These are phyloP conservation scores for Drosophila repletoides DNA, from an alignment of 1,140 invertebrate genomes.

Conservation along the genomic window DNA sequence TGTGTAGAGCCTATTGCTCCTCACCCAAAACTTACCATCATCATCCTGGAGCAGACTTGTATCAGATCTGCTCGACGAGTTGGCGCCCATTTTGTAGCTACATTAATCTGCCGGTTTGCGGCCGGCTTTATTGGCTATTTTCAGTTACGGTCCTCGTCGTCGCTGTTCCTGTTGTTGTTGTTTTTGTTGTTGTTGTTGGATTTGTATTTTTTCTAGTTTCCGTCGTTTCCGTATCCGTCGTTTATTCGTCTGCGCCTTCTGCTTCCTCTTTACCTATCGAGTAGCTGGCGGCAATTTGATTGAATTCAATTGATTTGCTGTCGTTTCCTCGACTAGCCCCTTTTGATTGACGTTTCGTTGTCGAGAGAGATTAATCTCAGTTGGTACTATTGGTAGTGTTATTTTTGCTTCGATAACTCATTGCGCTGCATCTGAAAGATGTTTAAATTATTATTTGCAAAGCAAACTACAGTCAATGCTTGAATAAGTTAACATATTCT, in stretches of 20 bases:
- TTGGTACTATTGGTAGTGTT: background rate
- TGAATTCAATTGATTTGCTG: slow-evolving; percentile 49
- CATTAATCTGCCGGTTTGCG: slow-evolving; percentile 49
- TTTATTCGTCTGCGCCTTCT: background rate
- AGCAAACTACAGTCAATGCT: background rate
- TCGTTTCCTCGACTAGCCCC: slow-evolving; percentile 2
- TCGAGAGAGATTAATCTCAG: background rate
- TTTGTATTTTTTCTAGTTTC: background rate
- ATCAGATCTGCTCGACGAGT: slow-evolving; percentile 79
- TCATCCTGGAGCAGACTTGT: slow-evolving; percentile 77
- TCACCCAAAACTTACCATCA: slow-evolving; percentile 62
- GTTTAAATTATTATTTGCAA: background rate
- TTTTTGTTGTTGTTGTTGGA: slow-evolving; percentile 1
- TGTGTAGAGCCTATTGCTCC: background rate
- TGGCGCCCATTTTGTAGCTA: slow-evolving; percentile 76
- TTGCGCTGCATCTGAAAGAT: slow-evolving; percentile 21
- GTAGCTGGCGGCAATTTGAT: slow-evolving; percentile 39
- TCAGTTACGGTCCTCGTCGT: background rate
- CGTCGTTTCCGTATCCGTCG: background rate
- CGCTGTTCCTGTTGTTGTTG: background rate
- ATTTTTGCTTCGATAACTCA: slow-evolving; percentile 8
- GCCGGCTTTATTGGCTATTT: slow-evolving; percentile 30
- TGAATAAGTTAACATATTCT: too few species aligned
- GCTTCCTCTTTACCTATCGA: background rate
- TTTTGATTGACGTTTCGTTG: slow-evolving; percentile 13